Evolutionary conservation across 1,140 invertebrate species (phyloP), one percentile per base, ranked within the genome.

Genomic region (Pseudomyrmex cubaensis): DNA sequence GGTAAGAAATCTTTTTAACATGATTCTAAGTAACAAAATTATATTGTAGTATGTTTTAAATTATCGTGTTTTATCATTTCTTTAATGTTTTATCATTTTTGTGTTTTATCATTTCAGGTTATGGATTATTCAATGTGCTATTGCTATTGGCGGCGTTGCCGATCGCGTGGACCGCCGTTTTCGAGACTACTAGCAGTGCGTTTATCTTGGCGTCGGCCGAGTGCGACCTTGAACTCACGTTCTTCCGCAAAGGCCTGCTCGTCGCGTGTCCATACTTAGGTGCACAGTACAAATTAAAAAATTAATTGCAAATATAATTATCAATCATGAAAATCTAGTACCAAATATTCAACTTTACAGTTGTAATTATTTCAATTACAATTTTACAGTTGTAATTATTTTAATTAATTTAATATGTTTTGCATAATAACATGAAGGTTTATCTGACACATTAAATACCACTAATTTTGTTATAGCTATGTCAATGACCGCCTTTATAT

Each of bases 401-500:
- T 35, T 1, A 4, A 22, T 25, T 13, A 66, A 66, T 20, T 66
- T 20, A 10, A 20, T 48, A 22, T 67, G n/a, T 52, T 52, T 52
- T 50, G 20, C 13, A 50, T 48, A 44, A 44, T n/a, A 61, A 15
- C 13, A 8, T 44, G 13, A 17, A 5, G n/a, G 7, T 69, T 20
- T 15, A 61, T 22, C 35, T 64, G 25, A 52, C 46, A 13, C 52
- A 10, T 13, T 12, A 20, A 46, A 52, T 52, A 17, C 9, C 25
- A 35, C 1, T 50, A 15, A 80, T 78, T 2, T 75, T 48, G 0
- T 67, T 82, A 1, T 20, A 95, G 96, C 95, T 70, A 96, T 96
- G 94, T 94, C 95, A 92, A 89, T 95, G 44, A 95, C 95, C 8
- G 94, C 95, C 2, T 94, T 95, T 75, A 75, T 96, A 13, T 96